These are phyloP conservation scores for Baccha elongata DNA, from an alignment of 2,888 invertebrate species.

Conservation along the genomic window DNA sequence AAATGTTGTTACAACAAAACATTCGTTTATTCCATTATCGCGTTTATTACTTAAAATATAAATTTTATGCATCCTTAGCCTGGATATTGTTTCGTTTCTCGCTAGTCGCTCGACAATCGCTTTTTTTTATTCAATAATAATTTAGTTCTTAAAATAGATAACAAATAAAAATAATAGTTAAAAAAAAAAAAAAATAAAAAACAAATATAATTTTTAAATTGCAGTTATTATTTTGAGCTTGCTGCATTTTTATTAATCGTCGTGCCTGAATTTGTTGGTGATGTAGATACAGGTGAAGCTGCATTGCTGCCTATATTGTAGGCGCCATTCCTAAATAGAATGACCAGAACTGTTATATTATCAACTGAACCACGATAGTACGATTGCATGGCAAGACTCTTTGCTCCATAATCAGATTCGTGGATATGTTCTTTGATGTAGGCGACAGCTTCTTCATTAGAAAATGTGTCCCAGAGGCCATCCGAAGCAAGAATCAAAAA, in stretches of 20 bases:
- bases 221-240: slow-evolving; percentile 64
- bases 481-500: slow-evolving; percentile 97
- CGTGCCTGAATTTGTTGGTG: slow-evolving; percentile 40
- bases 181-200: slow-evolving; percentile 38
- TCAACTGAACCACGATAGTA: slow-evolving; percentile 96
- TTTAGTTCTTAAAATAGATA: slow-evolving; percentile 50
- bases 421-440: slow-evolving; percentile 93
- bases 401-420: slow-evolving; percentile 95
- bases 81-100: slow-evolving; percentile 22
- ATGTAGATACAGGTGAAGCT: slow-evolving; percentile 41
- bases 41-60: slow-evolving; percentile 37
- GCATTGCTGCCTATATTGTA: slow-evolving; percentile 77
- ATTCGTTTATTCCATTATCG: slow-evolving; percentile 12
- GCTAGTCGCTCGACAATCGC: slow-evolving; percentile 33
- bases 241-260: slow-evolving; percentile 49
- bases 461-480: slow-evolving; percentile 98
- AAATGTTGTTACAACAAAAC: slow-evolving; percentile 48
- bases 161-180: slow-evolving; percentile 43
- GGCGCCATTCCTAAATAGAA: slow-evolving; percentile 87
- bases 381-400: slow-evolving; percentile 94
- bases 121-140: slow-evolving; percentile 47
- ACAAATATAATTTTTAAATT: slow-evolving; percentile 27
- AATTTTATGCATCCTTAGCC: slow-evolving; percentile 39
- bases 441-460: slow-evolving; percentile 96
- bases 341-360: slow-evolving; percentile 96